Evolutionary conservation across 2,888 invertebrate genomes (phyloP).

Genomic region (Drosophila barbarae): DNA sequence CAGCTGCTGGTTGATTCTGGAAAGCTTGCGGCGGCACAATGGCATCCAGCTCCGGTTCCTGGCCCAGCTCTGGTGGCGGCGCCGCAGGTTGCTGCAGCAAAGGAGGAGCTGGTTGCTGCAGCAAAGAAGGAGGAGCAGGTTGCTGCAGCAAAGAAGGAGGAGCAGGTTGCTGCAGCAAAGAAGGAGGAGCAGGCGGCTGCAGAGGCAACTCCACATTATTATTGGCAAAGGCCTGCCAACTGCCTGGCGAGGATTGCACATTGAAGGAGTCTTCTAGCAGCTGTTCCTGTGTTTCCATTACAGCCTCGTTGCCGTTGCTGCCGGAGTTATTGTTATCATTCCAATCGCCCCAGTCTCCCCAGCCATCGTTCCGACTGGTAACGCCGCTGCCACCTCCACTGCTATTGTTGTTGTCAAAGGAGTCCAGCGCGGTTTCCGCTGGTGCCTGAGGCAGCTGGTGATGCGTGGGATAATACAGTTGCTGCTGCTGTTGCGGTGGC

Average conservation of each 20-base stretch:
- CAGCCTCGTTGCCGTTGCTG: conserved; percentile 32
- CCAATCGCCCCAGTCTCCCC: conserved; percentile 78
- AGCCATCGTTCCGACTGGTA: conserved; percentile 68
- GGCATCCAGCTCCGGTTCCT: conserved; percentile 59
- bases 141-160: background rate
- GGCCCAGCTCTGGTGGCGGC: conserved; percentile 21
- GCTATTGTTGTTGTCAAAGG: conserved; percentile 59
- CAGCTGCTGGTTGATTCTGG: conserved; percentile 47
- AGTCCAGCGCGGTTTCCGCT: conserved; percentile 21
- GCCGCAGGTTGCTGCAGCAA: conserved; percentile 10
- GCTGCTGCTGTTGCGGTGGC: conserved; percentile 1
- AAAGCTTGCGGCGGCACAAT: conserved; percentile 64
- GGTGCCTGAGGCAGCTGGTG: conserved; percentile 19
- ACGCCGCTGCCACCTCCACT: conserved; percentile 34
- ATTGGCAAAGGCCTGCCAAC: conserved; percentile 54
- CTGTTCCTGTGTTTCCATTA: conserved; percentile 65
- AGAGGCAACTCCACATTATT: conserved; percentile 30
- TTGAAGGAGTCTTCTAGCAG: conserved; percentile 83
- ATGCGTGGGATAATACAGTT: conserved; percentile 39
- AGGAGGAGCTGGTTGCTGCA: conserved; percentile 11
- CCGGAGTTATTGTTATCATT: conserved; percentile 66
- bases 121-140: conserved; percentile 7
- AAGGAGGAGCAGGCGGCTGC: conserved; percentile 1
- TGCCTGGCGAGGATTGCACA: conserved; percentile 76
- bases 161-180: background rate